phyloP scores from a whole-genome alignment of 2,888 invertebrate species.

The Ennomos quercinarius region DNA sequence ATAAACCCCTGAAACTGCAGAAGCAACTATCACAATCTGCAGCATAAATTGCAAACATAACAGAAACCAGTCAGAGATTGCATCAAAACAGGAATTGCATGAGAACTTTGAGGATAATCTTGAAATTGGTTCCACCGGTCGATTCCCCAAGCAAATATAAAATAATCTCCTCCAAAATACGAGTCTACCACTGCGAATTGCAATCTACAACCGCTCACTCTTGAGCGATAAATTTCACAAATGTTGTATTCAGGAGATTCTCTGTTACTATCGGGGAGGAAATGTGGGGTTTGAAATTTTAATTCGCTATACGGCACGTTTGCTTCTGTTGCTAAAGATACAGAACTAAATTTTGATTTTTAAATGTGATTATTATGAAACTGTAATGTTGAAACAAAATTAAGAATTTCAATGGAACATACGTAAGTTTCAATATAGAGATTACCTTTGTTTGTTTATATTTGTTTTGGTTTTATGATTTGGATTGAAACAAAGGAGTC shows the following conservation, averaged over 20 bases:
- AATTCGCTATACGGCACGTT: constrained; percentile 56
- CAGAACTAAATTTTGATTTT: constrained; percentile 15
- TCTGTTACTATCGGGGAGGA: constrained; percentile 31
- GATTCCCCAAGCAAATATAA: constrained; percentile 32
- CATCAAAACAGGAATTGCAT: constrained; percentile 32
- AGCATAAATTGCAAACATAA: constrained; percentile 32
- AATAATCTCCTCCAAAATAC: constrained; percentile 33
- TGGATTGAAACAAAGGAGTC: no score
- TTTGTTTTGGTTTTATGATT: no score
- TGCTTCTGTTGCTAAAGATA: constrained; percentile 30
- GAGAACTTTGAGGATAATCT: constrained; percentile 28
- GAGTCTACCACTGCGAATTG: constrained; percentile 31
- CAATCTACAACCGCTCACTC: constrained; percentile 42
- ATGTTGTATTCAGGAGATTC: constrained; percentile 48
- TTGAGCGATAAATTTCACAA: constrained; percentile 53
- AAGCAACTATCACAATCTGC: constrained; percentile 3
- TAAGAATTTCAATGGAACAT: background rate
- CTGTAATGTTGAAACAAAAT: constrained; percentile 9
- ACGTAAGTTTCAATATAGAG: no score
- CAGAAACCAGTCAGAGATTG: constrained; percentile 23
- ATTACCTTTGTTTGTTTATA: no score
- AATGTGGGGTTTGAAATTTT: constrained; percentile 57
- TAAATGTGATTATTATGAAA: background rate
- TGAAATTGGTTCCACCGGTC: constrained; percentile 30
- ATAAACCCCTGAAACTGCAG: background rate